Evolutionary conservation across 2,888 invertebrate species (phyloP), one percentile per base, ranked within the genome.

Genomic region (Oscheius sp.): DNA sequence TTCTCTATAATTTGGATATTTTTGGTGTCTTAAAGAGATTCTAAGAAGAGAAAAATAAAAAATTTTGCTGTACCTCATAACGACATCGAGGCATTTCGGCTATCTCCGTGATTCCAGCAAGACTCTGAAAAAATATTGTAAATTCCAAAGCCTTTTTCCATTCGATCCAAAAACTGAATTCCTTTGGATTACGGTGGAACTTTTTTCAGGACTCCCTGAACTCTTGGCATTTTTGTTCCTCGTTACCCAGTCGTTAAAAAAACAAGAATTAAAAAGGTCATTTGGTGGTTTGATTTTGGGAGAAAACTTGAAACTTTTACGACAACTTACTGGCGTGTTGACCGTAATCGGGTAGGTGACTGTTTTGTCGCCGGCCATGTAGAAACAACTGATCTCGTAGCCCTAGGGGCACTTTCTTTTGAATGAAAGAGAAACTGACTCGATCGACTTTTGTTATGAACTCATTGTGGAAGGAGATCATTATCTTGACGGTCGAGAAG

Each of bases 281-380:
- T 46, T 17, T 17, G n/a, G n/a, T n/a, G n/a, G n/a, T n/a, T n/a
- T n/a, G n/a, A n/a, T n/a, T n/a, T n/a, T n/a, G n/a, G n/a, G n/a
- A n/a, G n/a, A n/a, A n/a, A n/a, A n/a, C n/a, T n/a, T n/a, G n/a
- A n/a, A n/a, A n/a, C n/a, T n/a, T n/a, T n/a, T n/a, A 42, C 37
- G 65, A 20, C 5, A 58, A 58, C 61, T 61, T 20, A 78, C 75
- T 58, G 74, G 68, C 42, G 75, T 72, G 58, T 71, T 69, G 15
- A 84, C 86, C 25, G 84, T 77, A n/a, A 86, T 67, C 5, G 86
- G 85, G 71, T 85, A 86, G 2, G 84, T 85, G 23, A 86, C 86
- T 2, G 84, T 84, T 70, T 86, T 86, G 20, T 82, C 84, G 29
- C 82, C 77, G 58, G 84, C 74, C 75, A 84, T 85, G 29, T 52